Conservation (phyloP, 1,140 invertebrate species). For the Halesus radiatus region DNA sequence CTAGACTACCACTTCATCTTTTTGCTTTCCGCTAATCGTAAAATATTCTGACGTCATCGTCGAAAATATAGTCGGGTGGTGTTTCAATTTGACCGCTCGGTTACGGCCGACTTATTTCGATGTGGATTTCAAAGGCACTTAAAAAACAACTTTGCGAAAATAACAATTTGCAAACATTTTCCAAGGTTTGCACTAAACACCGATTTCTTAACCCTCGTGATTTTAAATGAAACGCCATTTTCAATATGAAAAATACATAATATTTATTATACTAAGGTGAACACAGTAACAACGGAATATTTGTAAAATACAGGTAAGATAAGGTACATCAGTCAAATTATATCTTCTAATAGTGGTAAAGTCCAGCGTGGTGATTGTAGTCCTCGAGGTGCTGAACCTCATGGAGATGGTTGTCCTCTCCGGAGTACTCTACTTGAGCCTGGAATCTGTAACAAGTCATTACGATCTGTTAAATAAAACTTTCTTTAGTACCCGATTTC, state of each 20-base stretch:
- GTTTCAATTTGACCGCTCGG: too few relatives aligned
- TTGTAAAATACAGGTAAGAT: not conserved
- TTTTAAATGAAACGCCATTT: not conserved
- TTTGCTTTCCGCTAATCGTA: too few relatives aligned
- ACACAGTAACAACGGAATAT: not conserved
- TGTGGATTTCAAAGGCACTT: too few relatives aligned
- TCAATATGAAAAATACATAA: constrained; percentile 24
- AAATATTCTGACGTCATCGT: too few relatives aligned
- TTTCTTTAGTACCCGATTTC: too few relatives aligned
- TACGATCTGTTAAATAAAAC: not conserved
- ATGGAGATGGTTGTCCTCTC: constrained; percentile 46
- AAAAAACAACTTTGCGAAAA: too few relatives aligned
- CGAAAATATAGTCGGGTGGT: too few relatives aligned
- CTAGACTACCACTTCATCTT: too few relatives aligned
- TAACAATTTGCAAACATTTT: too few relatives aligned
- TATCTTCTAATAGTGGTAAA: constrained; percentile 30
- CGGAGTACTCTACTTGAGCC: constrained; percentile 44
- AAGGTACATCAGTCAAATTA: not conserved
- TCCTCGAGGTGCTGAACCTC: constrained; percentile 28
- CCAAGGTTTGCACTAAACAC: too few relatives aligned
- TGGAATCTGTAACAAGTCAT: constrained; percentile 42
- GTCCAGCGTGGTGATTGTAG: constrained; percentile 1
- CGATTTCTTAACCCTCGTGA: too few relatives aligned
- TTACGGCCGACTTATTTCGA: too few relatives aligned
- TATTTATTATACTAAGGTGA: not conserved